Conservation (phyloP, 2,888 invertebrate species). For the Ellobium chinense region DNA sequence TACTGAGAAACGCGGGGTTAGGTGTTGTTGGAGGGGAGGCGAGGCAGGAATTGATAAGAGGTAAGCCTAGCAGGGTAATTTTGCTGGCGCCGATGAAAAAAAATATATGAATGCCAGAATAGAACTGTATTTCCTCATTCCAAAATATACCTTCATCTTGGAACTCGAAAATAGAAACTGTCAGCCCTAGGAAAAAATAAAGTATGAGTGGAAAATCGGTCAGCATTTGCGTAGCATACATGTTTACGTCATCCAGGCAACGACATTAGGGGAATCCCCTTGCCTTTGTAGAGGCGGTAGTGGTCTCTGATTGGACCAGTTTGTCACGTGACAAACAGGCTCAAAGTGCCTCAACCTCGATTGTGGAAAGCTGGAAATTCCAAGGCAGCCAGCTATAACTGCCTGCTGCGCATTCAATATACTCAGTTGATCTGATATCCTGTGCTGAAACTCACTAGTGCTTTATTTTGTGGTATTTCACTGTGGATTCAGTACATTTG, state of each 20-base stretch:
- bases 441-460: not conserved
- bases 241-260: constrained; percentile 4
- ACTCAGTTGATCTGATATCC: not conserved
- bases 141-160: not conserved
- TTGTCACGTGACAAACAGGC: constrained; percentile 28
- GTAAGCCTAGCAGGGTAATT: too few relatives aligned
- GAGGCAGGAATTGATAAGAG: too few relatives aligned
- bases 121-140: not conserved
- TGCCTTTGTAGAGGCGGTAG: constrained; percentile 4
- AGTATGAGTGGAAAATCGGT: constrained; percentile 4
- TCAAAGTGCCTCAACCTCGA: not conserved
- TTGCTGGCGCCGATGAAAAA: not conserved
- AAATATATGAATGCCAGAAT: not conserved
- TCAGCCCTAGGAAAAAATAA: not conserved
- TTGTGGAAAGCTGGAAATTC: constrained; percentile 27
- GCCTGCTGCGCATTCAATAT: not conserved
- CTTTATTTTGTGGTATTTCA: constrained; percentile 9
- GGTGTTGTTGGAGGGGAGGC: too few relatives aligned
- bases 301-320: constrained; percentile 10
- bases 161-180: not conserved
- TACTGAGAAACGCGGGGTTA: too few relatives aligned
- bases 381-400: not conserved
- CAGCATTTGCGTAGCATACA: not conserved
- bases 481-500: not conserved
- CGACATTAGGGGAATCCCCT: constrained; percentile 39